Evolutionary conservation across 2,797 vertebrate species (phyloP).

Genomic region (Buphagus erythrorhynchus): DNA sequence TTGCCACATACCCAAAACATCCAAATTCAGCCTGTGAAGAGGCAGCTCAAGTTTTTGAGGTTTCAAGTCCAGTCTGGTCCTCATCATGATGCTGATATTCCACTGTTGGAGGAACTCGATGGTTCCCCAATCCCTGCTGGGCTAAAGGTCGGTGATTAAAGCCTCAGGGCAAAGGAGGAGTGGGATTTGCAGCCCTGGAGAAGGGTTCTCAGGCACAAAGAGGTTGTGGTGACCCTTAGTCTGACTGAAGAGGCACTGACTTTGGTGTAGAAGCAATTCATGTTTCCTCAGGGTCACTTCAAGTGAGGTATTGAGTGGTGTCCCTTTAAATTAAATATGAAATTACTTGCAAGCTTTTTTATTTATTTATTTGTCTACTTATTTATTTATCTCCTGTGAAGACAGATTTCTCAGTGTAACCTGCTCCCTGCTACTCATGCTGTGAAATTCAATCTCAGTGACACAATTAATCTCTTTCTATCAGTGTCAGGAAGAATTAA

Average conservation of each 20-base stretch:
- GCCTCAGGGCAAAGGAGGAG: background rate
- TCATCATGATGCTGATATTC: rapidly evolving
- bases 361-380: too few relatives aligned
- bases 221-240: background rate
- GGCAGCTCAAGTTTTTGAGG: background rate
- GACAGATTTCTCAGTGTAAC: background rate
- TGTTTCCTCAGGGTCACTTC: background rate
- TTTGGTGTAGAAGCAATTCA: background rate
- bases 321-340: background rate
- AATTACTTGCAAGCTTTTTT: background rate
- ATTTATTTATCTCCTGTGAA: background rate
- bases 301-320: background rate
- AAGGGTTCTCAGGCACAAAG: background rate
- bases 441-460: background rate
- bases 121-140: background rate
- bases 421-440: background rate
- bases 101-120: rapidly evolving
- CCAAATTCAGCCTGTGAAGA: background rate
- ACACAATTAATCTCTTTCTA: background rate
- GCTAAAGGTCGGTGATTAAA: background rate
- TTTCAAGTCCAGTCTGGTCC: background rate
- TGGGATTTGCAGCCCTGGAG: background rate
- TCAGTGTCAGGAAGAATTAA: background rate
- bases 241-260: background rate
- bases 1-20: background rate